These are phyloP conservation scores for Julus scanicus DNA, from an alignment of 2,888 invertebrate species.

Conservation along the genomic window DNA sequence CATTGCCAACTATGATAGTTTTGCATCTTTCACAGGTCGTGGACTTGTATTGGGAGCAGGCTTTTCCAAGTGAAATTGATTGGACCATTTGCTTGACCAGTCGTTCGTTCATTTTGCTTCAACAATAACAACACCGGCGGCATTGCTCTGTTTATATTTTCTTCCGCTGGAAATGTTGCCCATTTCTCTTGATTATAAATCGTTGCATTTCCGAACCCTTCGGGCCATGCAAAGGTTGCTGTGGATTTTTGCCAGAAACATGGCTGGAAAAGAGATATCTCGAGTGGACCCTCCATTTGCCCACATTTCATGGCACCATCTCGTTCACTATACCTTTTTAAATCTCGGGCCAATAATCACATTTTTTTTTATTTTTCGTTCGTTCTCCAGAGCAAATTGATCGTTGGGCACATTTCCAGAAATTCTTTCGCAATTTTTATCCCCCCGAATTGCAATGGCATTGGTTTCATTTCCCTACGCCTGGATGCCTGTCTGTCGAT, in stretches of 20 bases:
- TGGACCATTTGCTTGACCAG: not conserved
- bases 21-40: not conserved
- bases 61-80: not conserved
- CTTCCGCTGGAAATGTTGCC: conserved; percentile 8
- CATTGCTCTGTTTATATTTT: conserved; percentile 5
- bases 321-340: not conserved
- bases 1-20: not conserved
- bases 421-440: conserved; percentile 12
- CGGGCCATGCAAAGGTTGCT: not conserved
- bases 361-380: not conserved
- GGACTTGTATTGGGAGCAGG: not conserved
- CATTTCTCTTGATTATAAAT: conserved; percentile 17
- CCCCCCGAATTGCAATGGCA: not conserved
- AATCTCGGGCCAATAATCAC: conserved; percentile 31
- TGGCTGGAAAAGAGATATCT: not conserved
- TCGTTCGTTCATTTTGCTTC: not conserved
- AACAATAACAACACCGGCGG: conserved; percentile 7
- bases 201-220: conserved; percentile 26
- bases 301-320: conserved; percentile 22
- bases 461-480: conserved; percentile 18
- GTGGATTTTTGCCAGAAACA: not conserved
- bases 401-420: conserved; percentile 24
- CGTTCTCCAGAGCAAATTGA: not conserved
- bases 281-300: conserved; percentile 8
- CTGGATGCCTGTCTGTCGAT: not conserved